A percentile compares a stretch with the other conserved stretches of the same genome.
Evolutionary conservation across 2,888 invertebrate genomes (phyloP).

Genomic region (Phanerotoma sp.): DNA sequence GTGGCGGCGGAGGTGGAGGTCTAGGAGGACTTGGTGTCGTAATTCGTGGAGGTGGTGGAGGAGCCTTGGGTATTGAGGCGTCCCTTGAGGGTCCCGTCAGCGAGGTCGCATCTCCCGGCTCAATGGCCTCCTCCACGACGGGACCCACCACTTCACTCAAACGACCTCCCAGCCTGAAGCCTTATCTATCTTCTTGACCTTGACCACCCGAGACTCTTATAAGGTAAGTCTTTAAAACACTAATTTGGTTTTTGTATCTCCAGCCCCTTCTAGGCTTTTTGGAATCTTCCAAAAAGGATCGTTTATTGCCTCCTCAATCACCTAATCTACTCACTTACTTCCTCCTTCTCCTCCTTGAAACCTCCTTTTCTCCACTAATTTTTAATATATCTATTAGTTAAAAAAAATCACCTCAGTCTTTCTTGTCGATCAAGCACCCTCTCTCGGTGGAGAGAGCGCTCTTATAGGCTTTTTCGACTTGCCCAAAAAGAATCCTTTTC

Average conservation of each 20-base stretch:
- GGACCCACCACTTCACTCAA: slow-evolving; percentile 57
- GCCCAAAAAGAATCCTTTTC: no score
- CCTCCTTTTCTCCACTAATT: no score
- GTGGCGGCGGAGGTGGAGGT: slow-evolving; percentile 46
- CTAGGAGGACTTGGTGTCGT: slow-evolving; percentile 45
- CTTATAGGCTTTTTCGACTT: no score
- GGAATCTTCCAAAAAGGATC: no score
- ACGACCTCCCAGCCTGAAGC: slow-evolving; percentile 58
- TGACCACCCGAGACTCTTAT: no score
- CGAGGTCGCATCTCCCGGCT: slow-evolving; percentile 57
- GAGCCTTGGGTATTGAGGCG: slow-evolving; percentile 60
- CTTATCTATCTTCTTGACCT: slow-evolving; percentile 33
- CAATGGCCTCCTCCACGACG: slow-evolving; percentile 58
- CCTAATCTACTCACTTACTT: no score
- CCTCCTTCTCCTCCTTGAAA: no score
- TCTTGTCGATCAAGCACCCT: slow-evolving; percentile 53
- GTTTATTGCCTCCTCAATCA: no score
- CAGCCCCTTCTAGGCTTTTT: no score
- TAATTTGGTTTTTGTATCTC: no score
- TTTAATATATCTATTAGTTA: no score
- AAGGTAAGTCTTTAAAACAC: no score
- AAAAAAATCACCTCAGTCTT: slow-evolving; percentile 6
- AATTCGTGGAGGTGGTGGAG: slow-evolving; percentile 45
- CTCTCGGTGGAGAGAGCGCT: slow-evolving; percentile 47
- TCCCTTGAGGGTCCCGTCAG: slow-evolving; percentile 58